Conservation (phyloP, 2,113 vertebrate genomes). For the Butastur rufipennis region DNA sequence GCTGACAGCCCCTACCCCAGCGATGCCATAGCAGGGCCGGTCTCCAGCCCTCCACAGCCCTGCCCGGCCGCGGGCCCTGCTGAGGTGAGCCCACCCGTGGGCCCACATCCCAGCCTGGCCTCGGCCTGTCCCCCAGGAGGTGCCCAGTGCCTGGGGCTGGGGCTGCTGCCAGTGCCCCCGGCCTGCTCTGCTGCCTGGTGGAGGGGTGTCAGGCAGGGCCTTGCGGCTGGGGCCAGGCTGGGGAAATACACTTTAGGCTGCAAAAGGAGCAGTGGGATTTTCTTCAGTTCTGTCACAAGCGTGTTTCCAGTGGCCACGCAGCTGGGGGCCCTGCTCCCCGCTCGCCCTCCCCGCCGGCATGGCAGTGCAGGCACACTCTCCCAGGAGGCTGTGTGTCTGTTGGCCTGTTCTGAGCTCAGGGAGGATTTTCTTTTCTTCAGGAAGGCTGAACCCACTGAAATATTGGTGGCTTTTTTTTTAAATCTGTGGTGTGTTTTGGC, state of each 20-base stretch:
- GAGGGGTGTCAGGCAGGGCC: not conserved
- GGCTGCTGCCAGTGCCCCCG: fast-evolving
- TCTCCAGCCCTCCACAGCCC: not conserved
- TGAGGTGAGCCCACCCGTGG: no score
- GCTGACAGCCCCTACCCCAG: not conserved
- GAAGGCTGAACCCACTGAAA: not conserved
- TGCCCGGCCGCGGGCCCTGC: fast-evolving
- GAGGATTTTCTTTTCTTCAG: not conserved
- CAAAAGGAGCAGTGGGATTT: not conserved
- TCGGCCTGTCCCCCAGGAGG: no score
- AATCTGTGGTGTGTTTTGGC: not conserved
- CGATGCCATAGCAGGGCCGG: not conserved
- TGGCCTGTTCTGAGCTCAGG: no score
- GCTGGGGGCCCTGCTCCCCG: not conserved
- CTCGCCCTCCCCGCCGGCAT: fast-evolving
- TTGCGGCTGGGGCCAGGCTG: no score
- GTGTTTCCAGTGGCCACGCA: not conserved
- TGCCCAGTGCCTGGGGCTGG: fast-evolving
- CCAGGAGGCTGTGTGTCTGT: not conserved
- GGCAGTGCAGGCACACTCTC: not conserved
- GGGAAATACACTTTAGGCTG: not conserved
- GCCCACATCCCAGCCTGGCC: not conserved
- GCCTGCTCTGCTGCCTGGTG: not conserved
- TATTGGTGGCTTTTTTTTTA: not conserved
- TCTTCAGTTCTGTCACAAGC: not conserved